These are phyloP conservation scores for Synergus gifuensis DNA, from an alignment of 2,888 invertebrate genomes.

Conservation along the genomic window DNA sequence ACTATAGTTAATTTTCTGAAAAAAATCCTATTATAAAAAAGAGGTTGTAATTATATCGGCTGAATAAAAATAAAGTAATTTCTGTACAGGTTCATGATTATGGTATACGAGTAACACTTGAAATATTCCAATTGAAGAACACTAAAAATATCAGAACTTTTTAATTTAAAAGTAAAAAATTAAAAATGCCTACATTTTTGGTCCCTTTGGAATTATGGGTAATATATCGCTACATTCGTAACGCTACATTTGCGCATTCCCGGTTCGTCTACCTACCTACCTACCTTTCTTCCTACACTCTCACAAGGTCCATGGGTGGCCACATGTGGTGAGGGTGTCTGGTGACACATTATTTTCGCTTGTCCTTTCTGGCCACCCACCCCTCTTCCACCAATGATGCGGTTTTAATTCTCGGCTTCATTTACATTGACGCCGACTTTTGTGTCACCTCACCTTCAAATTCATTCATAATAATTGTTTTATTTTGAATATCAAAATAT, in stretches of 20 bases:
- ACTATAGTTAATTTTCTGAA: too few species aligned
- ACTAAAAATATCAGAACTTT: not conserved
- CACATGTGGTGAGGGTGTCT: conserved; percentile 67
- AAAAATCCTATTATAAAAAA: too few species aligned
- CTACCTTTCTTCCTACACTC: conserved; percentile 23
- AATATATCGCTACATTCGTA: conserved; percentile 22
- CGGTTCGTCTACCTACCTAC: not conserved
- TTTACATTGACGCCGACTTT: conserved; percentile 38
- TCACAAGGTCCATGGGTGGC: conserved; percentile 63
- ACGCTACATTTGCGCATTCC: conserved; percentile 32
- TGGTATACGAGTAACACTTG: not conserved
- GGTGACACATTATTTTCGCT: conserved; percentile 71
- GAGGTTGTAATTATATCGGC: too few species aligned
- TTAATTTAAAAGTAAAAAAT: not conserved
- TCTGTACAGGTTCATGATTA: too few species aligned
- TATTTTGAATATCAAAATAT: not conserved
- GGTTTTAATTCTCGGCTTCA: conserved; percentile 34
- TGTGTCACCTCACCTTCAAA: conserved; percentile 20
- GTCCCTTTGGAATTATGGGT: conserved; percentile 7
- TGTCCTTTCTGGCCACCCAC: conserved; percentile 54
- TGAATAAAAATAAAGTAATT: too few species aligned
- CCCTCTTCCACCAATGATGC: conserved; percentile 33
- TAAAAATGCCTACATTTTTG: conserved; percentile 11
- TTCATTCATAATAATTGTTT: conserved; percentile 13
- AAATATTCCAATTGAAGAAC: not conserved